A percentile compares a stretch with the other conserved stretches of the same genome.
Evolutionary conservation across 2,113 vertebrate species (phyloP).

Genomic region (Mustela lutreola): DNA sequence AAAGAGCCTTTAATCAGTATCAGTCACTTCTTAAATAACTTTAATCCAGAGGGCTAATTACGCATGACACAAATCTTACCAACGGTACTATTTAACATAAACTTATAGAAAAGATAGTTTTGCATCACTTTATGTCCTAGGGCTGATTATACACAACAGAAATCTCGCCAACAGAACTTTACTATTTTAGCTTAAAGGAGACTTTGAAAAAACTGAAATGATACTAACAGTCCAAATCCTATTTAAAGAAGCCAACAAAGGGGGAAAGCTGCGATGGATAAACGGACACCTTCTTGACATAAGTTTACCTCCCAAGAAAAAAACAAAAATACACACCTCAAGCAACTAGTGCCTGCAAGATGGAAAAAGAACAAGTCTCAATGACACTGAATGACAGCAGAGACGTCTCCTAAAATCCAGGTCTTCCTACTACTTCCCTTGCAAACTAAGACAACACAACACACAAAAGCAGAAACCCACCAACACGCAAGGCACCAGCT

Average conservation of each 20-base stretch:
- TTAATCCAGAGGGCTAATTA: neutral
- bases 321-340: conserved; percentile 5
- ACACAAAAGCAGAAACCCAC: neutral
- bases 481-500: neutral
- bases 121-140: neutral
- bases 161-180: conserved; percentile 31
- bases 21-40: neutral
- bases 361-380: neutral
- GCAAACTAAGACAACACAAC: neutral
- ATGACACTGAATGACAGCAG: neutral
- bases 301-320: neutral
- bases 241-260: conserved; percentile 41
- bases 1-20: neutral
- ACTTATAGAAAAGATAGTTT: neutral
- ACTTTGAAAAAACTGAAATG: neutral
- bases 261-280: neutral
- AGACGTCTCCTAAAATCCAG: neutral
- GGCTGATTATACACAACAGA: neutral
- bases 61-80: neutral
- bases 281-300: neutral
- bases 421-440: neutral
- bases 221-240: neutral
- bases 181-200: conserved; percentile 30
- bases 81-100: neutral
- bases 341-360: neutral